Conservation (phyloP, 2,113 vertebrate species). For the Callithrix jacchus region DNA sequence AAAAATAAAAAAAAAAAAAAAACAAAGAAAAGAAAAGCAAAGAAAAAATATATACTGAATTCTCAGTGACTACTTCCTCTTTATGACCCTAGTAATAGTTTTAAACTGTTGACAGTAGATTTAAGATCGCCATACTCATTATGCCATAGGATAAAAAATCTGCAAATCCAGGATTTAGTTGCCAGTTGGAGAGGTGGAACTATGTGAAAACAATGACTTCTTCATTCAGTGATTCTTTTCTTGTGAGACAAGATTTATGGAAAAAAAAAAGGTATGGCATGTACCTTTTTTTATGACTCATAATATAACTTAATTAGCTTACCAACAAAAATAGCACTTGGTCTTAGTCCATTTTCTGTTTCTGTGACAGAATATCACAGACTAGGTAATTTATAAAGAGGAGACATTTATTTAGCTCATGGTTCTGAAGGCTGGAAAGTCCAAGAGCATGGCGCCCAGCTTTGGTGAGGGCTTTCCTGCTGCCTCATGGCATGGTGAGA, state of each 20-base stretch:
- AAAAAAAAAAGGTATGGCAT: not conserved
- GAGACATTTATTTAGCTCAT: not conserved
- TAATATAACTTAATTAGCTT: not conserved
- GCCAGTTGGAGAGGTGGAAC: not conserved
- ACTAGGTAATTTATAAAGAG: not conserved
- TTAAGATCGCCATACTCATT: not conserved
- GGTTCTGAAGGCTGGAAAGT: not conserved
- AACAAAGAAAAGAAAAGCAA: too few relatives aligned
- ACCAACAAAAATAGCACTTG: not conserved
- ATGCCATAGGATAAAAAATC: not conserved
- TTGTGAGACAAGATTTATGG: not conserved
- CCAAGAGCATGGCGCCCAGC: not conserved
- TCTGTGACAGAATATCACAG: not conserved
- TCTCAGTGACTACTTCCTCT: not conserved
- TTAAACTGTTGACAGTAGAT: not conserved
- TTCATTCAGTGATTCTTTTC: constrained; percentile 20
- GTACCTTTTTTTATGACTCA: not conserved
- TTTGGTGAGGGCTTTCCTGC: not conserved
- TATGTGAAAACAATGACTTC: not conserved
- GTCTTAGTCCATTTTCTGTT: not conserved
- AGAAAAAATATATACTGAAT: not conserved
- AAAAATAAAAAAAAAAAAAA: too few relatives aligned
- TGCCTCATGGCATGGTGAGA: not conserved
- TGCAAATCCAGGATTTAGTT: not conserved
- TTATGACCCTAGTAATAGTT: not conserved